phyloP scores from a whole-genome alignment of 2,113 vertebrate genomes.

The Phylloscopus trochilus region DNA sequence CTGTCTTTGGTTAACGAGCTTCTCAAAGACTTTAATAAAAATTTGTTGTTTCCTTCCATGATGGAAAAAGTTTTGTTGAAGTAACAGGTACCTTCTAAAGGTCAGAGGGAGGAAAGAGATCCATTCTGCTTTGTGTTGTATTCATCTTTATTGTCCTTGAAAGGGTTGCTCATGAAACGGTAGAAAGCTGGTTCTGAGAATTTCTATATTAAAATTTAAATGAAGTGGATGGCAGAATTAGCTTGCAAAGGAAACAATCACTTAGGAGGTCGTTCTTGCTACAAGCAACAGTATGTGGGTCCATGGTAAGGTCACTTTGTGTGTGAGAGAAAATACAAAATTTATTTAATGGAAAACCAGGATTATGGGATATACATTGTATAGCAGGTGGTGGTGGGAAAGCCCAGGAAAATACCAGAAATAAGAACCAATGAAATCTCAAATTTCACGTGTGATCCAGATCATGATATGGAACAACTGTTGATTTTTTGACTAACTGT shows the following conservation, averaged over 20 bases:
- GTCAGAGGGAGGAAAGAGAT: neutral
- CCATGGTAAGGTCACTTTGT: neutral
- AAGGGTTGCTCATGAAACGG: neutral
- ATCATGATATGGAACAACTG: neutral
- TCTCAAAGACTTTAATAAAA: neutral
- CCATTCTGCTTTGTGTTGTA: neutral
- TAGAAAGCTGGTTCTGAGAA: neutral
- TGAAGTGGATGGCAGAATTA: neutral
- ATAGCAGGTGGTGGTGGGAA: accelerated
- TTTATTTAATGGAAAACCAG: neutral
- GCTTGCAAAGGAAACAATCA: neutral
- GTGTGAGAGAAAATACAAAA: neutral
- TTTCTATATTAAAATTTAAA: neutral
- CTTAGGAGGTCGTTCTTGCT: neutral
- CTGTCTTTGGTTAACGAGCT: neutral
- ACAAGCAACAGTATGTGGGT: neutral
- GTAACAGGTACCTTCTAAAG: neutral
- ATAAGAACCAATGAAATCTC: neutral
- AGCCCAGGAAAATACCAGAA: neutral
- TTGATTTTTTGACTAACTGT: accelerated
- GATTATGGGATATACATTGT: neutral
- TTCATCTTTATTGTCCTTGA: neutral
- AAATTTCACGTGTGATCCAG: neutral
- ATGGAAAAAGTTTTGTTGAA: neutral
- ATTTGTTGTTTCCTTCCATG: neutral